A percentile compares a stretch with the other conserved stretches of the same genome.
These are phyloP conservation scores for Acanthosepion pharaonis DNA, from an alignment of 2,888 invertebrate genomes.

Conservation along the genomic window DNA sequence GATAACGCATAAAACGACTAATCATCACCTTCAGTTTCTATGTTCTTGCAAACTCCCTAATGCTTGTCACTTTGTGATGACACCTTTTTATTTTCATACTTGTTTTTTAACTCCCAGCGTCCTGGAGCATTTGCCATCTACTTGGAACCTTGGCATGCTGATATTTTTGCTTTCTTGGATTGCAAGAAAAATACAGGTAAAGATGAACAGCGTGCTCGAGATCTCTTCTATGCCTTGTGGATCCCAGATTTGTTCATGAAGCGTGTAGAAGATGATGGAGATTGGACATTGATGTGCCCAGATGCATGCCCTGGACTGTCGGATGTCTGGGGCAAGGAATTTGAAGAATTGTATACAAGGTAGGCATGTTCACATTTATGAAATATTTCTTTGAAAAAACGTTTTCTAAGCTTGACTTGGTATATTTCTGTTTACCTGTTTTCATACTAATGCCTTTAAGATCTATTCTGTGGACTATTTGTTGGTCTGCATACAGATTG, in stretches of 20 bases:
- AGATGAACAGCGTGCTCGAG: constrained; percentile 94
- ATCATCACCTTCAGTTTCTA: too few relatives aligned
- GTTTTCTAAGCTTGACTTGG: too few relatives aligned
- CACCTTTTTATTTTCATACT: too few relatives aligned
- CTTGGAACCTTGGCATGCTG: constrained; percentile 98
- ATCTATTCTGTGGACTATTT: too few relatives aligned
- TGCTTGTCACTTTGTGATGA: too few relatives aligned
- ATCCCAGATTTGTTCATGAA: constrained; percentile 99
- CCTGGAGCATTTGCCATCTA: constrained; percentile 98
- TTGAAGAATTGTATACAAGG: constrained; percentile 88
- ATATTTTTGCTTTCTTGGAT: constrained; percentile 95
- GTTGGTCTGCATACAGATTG: too few relatives aligned
- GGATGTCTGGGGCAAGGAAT: constrained; percentile 96
- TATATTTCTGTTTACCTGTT: too few relatives aligned
- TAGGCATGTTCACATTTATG: constrained; percentile 65
- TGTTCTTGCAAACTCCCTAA: too few relatives aligned
- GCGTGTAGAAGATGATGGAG: constrained; percentile 83
- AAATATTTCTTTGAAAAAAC: not conserved
- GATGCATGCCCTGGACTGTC: constrained; percentile 90
- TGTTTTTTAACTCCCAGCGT: constrained; percentile 76
- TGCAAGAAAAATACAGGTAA: constrained; percentile 95
- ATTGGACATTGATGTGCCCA: constrained; percentile 98
- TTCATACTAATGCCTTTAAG: too few relatives aligned
- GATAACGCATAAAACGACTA: too few relatives aligned
- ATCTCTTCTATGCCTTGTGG: constrained; percentile 97